phyloP scores from a whole-genome alignment of 2,888 invertebrate species.

The Magallana nippona region DNA sequence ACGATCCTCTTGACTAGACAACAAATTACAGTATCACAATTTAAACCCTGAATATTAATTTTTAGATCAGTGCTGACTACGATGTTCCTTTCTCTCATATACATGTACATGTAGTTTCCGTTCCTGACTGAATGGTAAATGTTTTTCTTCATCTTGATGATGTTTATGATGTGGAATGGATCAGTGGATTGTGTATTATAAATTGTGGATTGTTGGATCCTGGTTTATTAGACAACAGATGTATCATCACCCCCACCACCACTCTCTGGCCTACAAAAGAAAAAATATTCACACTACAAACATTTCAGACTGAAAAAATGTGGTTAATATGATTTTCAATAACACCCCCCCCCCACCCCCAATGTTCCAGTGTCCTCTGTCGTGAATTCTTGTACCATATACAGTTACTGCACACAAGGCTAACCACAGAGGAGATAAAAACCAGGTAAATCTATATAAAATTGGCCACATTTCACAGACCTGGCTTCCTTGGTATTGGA shows the following conservation, averaged over 20 bases:
- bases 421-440: not conserved
- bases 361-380: too few species aligned
- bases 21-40: not conserved
- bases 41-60: not conserved
- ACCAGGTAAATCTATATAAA: not conserved
- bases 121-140: not conserved
- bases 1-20: not conserved
- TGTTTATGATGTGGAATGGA: not conserved
- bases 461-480: slow-evolving; percentile 18
- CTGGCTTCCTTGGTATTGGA: slow-evolving; percentile 52
- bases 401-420: too few species aligned
- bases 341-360: too few species aligned
- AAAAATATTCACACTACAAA: not conserved
- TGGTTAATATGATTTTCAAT: not conserved
- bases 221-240: slow-evolving; percentile 49
- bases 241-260: slow-evolving; percentile 58
- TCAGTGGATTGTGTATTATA: not conserved
- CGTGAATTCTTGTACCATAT: too few species aligned
- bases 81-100: not conserved
- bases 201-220: too few species aligned
- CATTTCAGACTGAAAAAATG: not conserved
- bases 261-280: slow-evolving; percentile 53
- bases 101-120: not conserved
- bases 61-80: not conserved
- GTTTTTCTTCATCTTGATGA: not conserved